Evolutionary conservation across 23 tunicate species (phyloP), one percentile per base, ranked within the genome.

Genomic region (Styela plicata): DNA sequence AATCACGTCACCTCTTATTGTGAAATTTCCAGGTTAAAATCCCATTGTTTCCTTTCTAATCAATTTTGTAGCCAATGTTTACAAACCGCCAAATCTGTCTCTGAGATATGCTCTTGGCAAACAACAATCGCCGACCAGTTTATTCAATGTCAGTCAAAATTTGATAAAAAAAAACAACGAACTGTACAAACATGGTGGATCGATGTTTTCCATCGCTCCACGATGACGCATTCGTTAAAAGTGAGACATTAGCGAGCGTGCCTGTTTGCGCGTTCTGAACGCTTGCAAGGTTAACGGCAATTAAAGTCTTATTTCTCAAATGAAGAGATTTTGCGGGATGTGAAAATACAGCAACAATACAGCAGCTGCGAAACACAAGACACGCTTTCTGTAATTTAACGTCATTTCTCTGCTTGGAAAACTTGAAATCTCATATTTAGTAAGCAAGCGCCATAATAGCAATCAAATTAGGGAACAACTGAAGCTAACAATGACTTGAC

Each of bases 11-110:
- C 57, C 13, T 44, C 13, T 44, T 44, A 5, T 7, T 44, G 57
- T 44, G 57, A 44, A 5, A 5, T 44, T 13, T 44, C 10, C 57
- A 44, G 57, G 13, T 13, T 13, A 13, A 5, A 13, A 44, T 13
- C 57, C 71, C n/a, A 19, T 18, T 67, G 71, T 27, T 67, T 67
- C 24, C 71, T 0, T 27, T 67, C 31, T 24, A 27, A 1, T 67
- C 71, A 17, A 67, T 67, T 67, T 67, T 25, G 16, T 67, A 67
- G 30, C 23, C 24, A 67, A 16, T 67, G 71, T 67, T 67, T 67
- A 29, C 71, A 1, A 67, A 67, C 71, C 71, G 30, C 30, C 71
- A 27, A 67, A 67, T 29, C 71, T 67, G 71, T 22, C 71, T 16
- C 71, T 25, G 31, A 19, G 31, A 27, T 67, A 67, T 22, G 71